A percentile compares a stretch with the other conserved stretches of the same genome.
Conservation (phyloP, 1,140 invertebrate genomes). For the Leptonema lineaticorne region DNA sequence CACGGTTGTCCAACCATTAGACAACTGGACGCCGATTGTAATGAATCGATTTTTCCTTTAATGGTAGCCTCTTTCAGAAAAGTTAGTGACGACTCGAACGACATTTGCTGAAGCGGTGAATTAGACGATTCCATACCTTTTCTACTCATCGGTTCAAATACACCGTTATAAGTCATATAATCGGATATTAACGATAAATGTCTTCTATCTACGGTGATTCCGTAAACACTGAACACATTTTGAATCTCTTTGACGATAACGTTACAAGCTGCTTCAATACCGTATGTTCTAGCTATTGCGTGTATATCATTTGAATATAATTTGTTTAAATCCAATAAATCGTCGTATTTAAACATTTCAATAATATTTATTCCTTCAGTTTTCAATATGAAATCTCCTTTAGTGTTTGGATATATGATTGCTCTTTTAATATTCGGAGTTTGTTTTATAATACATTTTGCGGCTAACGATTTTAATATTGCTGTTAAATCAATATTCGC, state of each 20-base stretch:
- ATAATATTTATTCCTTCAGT: slow-evolving; percentile 95
- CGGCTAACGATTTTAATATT: slow-evolving; percentile 73
- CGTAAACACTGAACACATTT: slow-evolving; percentile 94
- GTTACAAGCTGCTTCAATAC: slow-evolving; percentile 92
- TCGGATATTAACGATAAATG: slow-evolving; percentile 94
- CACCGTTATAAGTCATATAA: slow-evolving; percentile 96
- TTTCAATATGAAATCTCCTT: slow-evolving; percentile 68
- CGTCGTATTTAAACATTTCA: slow-evolving; percentile 81
- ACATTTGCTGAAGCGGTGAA: slow-evolving; percentile 97
- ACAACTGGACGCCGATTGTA: slow-evolving; percentile 85
- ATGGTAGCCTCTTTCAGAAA: slow-evolving; percentile 85
- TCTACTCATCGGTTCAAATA: slow-evolving; percentile 86
- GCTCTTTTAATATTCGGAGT: slow-evolving; percentile 80
- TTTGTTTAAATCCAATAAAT: slow-evolving; percentile 81
- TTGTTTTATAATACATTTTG: slow-evolving; percentile 76
- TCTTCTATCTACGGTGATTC: slow-evolving; percentile 90
- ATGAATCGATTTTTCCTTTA: slow-evolving; percentile 67
- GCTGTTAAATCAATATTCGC: slow-evolving; percentile 75
- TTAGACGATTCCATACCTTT: slow-evolving; percentile 83
- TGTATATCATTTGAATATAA: slow-evolving; percentile 96
- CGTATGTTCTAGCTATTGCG: slow-evolving; percentile 84
- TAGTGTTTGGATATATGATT: slow-evolving; percentile 68
- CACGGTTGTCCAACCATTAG: slow-evolving; percentile 85
- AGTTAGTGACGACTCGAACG: slow-evolving; percentile 88
- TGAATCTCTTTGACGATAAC: slow-evolving; percentile 89